Evolutionary conservation across 2,888 invertebrate genomes (phyloP).

Genomic region (Shargacucullia verbasci): DNA sequence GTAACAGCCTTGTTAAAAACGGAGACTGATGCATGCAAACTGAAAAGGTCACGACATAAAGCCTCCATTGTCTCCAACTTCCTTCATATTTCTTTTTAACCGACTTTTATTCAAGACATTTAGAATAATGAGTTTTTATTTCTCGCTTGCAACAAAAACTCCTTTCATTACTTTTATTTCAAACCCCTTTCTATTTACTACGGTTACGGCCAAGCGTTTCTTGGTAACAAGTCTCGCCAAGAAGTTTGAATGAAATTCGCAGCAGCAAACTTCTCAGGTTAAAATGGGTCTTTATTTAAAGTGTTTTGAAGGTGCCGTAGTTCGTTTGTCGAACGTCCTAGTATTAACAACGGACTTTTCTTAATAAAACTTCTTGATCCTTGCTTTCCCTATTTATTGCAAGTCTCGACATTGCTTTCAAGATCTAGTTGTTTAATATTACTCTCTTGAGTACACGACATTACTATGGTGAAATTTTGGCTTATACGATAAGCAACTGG

Average conservation of each 20-base stretch:
- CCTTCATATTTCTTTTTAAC: conserved; percentile 25
- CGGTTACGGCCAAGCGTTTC: conserved; percentile 29
- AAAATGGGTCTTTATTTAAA: conserved; percentile 32
- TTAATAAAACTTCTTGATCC: background rate
- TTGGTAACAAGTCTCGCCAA: conserved; percentile 31
- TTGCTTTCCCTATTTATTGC: background rate
- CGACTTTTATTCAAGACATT: background rate
- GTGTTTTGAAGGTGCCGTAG: conserved; percentile 19
- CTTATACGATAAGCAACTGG: no score
- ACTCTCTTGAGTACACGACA: no score
- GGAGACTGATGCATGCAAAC: conserved; percentile 56
- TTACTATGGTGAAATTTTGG: no score
- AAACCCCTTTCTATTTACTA: conserved; percentile 32
- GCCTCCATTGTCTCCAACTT: conserved; percentile 36
- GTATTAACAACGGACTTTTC: conserved; percentile 10
- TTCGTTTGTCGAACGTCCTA: conserved; percentile 23
- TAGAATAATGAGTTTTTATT: conserved; percentile 51
- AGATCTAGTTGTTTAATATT: no score
- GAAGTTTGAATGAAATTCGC: conserved; percentile 44
- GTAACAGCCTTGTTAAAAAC: conserved; percentile 58
- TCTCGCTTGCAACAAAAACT: conserved; percentile 28
- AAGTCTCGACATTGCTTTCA: no score
- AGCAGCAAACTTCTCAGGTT: conserved; percentile 18
- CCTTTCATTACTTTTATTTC: conserved; percentile 47
- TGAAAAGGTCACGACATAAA: conserved; percentile 45